These are phyloP conservation scores for Myotis pilosus DNA, from an alignment of 2,797 vertebrate genomes.

Conservation along the genomic window DNA sequence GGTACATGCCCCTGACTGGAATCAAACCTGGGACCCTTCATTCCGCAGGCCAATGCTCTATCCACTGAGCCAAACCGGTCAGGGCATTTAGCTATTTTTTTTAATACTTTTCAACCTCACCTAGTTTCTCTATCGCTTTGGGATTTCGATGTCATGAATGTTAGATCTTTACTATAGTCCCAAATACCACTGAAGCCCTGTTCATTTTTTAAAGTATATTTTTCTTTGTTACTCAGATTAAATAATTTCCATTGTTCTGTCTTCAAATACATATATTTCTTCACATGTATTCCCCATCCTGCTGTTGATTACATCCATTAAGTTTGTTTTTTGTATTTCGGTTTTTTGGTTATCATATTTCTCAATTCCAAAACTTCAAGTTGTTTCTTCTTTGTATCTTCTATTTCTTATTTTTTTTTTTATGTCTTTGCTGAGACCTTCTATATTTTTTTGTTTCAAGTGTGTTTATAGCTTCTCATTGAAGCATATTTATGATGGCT, in stretches of 20 bases:
- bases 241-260: background rate
- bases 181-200: background rate
- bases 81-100: background rate
- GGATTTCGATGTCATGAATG: background rate
- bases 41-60: too few species aligned
- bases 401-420: background rate
- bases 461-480: background rate
- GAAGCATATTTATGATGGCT: background rate
- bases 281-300: background rate
- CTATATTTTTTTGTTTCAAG: background rate
- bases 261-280: background rate
- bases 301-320: background rate
- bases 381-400: background rate
- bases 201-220: background rate
- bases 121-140: background rate
- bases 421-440: background rate
- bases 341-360: background rate
- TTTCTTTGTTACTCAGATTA: background rate
- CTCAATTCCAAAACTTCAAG: background rate
- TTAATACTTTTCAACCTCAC: background rate
- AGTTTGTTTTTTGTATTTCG: background rate
- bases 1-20: too few species aligned
- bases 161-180: background rate
- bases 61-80: too few species aligned
- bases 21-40: too few species aligned